Percentiles rank a stretch among this genome's conserved stretches.
These are phyloP conservation scores for Pollicipes pollicipes DNA, from an alignment of 1,140 invertebrate genomes.

Conservation along the genomic window DNA sequence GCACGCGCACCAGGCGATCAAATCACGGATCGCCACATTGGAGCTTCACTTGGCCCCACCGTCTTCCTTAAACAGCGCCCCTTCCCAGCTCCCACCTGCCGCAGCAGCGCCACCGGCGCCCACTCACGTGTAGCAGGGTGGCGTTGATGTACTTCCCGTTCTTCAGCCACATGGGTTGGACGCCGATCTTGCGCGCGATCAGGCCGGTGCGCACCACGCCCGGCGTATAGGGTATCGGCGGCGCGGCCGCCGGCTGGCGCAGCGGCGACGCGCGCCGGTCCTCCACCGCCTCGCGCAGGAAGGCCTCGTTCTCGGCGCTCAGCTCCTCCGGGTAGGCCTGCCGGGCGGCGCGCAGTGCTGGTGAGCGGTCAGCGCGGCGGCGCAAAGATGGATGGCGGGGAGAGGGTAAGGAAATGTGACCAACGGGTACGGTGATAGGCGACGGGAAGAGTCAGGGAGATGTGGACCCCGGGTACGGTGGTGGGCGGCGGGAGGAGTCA, in stretches of 20 bases:
- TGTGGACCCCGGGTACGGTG: too few species aligned
- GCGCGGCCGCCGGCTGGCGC: constrained; percentile 35
- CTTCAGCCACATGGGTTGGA: constrained; percentile 80
- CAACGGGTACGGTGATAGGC: too few species aligned
- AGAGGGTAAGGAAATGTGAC: too few species aligned
- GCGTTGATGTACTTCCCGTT: constrained; percentile 55
- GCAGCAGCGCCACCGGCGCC: too few species aligned
- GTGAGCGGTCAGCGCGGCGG: background rate
- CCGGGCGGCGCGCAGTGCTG: constrained; percentile 9
- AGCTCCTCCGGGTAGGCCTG: constrained; percentile 48
- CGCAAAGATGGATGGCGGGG: too few species aligned
- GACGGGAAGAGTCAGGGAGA: too few species aligned
- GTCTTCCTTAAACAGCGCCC: background rate
- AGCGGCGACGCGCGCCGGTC: constrained; percentile 32
- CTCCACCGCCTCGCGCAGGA: constrained; percentile 56
- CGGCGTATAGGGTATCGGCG: constrained; percentile 30
- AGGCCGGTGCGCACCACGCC: constrained; percentile 54
- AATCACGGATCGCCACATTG: too few species aligned
- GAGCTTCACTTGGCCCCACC: background rate
- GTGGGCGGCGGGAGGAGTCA: too few species aligned
- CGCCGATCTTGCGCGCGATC: constrained; percentile 81
- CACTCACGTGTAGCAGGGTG: constrained; percentile 64
- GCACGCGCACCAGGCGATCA: background rate
- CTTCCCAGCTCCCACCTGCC: background rate
- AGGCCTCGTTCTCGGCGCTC: constrained; percentile 58